phyloP scores from a whole-genome alignment of 2,888 invertebrate genomes.

The Ectropis crepuscularia region DNA sequence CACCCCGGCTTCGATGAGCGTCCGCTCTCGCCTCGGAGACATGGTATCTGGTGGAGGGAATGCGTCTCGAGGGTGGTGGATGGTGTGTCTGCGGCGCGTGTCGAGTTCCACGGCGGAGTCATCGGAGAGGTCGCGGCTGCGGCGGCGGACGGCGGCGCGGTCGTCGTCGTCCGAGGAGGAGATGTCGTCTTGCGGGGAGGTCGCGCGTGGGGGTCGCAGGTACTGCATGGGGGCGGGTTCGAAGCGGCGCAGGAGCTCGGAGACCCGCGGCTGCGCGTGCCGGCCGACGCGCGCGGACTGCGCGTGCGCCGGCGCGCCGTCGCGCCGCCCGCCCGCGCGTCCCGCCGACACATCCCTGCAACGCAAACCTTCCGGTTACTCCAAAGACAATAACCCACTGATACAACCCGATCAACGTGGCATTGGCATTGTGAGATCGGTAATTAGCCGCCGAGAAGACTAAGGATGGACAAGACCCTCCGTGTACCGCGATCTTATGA shows the following conservation, averaged over 20 bases:
- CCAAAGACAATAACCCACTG: too few relatives aligned
- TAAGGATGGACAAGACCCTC: too few relatives aligned
- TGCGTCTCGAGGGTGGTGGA: constrained; percentile 66
- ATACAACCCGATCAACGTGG: too few relatives aligned
- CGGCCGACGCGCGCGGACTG: constrained; percentile 68
- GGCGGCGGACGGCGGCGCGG: constrained; percentile 74
- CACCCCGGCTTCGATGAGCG: constrained; percentile 82
- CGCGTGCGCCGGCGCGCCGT: constrained; percentile 73
- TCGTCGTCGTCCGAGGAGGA: constrained; percentile 80
- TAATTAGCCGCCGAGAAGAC: too few relatives aligned
- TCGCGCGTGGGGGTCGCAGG: constrained; percentile 73
- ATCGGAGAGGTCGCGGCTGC: constrained; percentile 78
- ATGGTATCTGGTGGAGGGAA: constrained; percentile 73
- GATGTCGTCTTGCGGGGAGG: constrained; percentile 75
- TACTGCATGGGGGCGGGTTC: constrained; percentile 80
- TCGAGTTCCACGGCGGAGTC: constrained; percentile 85
- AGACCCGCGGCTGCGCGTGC: constrained; percentile 74
- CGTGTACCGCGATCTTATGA: too few relatives aligned
- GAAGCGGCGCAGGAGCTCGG: constrained; percentile 74
- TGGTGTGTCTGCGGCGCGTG: constrained; percentile 74
- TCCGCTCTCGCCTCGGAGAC: constrained; percentile 74
- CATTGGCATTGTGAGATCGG: too few relatives aligned
- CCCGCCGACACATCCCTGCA: constrained; percentile 40
- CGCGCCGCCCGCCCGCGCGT: constrained; percentile 45
- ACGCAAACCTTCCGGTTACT: constrained; percentile 42